Conservation (phyloP, 1,140 invertebrate genomes). For the Nasonia giraulti region DNA sequence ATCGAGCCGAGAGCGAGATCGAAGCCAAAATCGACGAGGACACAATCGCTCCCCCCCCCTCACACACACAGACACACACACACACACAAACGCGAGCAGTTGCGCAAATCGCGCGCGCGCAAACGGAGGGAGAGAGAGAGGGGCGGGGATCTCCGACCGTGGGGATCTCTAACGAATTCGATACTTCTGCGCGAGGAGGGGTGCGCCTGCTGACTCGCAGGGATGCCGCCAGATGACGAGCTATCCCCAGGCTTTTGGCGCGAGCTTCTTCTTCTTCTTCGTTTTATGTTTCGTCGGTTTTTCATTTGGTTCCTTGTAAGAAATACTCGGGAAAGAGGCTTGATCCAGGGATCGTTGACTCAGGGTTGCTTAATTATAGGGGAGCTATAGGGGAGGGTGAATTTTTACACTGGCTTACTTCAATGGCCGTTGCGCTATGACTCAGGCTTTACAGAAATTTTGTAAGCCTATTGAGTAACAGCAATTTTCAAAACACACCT, state of each 20-base stretch:
- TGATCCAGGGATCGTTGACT: too few species aligned
- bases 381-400: too few species aligned
- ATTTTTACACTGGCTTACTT: neutral
- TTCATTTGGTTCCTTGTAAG: too few species aligned
- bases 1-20: neutral
- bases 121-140: constrained; percentile 45
- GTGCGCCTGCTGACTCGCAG: too few species aligned
- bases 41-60: too few species aligned
- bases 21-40: neutral
- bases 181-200: constrained; percentile 52
- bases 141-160: constrained; percentile 66
- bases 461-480: too few species aligned
- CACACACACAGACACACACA: neutral
- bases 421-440: too few species aligned
- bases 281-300: neutral
- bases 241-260: neutral
- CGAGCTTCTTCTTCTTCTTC: neutral
- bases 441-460: too few species aligned
- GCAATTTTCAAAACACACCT: too few species aligned
- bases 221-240: constrained; percentile 43
- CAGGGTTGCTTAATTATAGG: too few species aligned
- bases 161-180: constrained; percentile 73
- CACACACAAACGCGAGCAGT: too few species aligned
- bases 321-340: too few species aligned
- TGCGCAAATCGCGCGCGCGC: constrained; percentile 30